These are phyloP conservation scores for Lepidotrigona ventralis DNA, from an alignment of 1,140 invertebrate genomes.

Conservation along the genomic window DNA sequence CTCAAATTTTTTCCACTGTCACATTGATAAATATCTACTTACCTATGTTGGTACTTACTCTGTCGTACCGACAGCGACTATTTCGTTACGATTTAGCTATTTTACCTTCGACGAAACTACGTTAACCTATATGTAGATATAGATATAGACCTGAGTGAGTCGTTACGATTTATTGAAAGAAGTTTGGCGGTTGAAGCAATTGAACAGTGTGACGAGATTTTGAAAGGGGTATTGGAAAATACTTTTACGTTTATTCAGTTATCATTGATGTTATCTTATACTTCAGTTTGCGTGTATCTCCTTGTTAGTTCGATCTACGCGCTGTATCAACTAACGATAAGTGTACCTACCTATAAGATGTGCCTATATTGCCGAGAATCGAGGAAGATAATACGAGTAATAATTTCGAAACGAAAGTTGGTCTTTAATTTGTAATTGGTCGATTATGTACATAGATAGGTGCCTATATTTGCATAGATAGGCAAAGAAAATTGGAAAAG, in stretches of 20 bases:
- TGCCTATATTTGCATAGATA: too few relatives aligned
- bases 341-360: background rate
- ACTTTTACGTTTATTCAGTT: background rate
- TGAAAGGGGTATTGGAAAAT: background rate
- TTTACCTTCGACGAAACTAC: background rate
- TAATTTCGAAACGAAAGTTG: background rate
- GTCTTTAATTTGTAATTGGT: background rate
- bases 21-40: background rate
- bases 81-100: background rate
- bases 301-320: background rate
- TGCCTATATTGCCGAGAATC: background rate
- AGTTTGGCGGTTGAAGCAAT: background rate
- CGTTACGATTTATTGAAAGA: background rate
- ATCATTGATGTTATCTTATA: background rate
- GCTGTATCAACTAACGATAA: background rate
- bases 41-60: background rate
- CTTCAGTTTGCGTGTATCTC: background rate
- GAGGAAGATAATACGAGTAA: background rate
- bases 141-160: background rate
- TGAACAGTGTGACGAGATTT: background rate
- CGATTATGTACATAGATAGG: background rate
- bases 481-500: too few relatives aligned
- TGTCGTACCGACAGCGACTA: background rate
- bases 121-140: background rate
- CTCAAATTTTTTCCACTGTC: too few relatives aligned